Evolutionary conservation across 2,888 invertebrate genomes (phyloP).

Genomic region (Xanthia togata): DNA sequence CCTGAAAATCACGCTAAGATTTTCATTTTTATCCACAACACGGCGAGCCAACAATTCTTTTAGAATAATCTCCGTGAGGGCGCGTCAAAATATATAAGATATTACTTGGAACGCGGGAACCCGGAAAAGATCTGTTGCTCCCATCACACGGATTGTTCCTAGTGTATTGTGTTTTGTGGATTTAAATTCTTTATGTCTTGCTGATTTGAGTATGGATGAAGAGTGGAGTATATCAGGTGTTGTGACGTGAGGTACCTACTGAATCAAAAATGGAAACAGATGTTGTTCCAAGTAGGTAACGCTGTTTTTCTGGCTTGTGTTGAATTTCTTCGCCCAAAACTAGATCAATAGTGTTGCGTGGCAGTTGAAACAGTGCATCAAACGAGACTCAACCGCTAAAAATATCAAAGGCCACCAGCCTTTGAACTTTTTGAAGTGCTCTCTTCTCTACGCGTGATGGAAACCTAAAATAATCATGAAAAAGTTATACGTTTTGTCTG

Average conservation of each 20-base stretch:
- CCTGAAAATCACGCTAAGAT: conserved; percentile 62
- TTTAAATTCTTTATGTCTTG: conserved; percentile 63
- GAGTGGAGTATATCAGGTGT: conserved; percentile 33
- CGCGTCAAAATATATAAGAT: conserved; percentile 72
- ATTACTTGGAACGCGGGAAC: conserved; percentile 64
- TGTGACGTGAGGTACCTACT: conserved; percentile 5
- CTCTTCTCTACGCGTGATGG: not conserved
- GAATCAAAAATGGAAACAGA: conserved; percentile 10
- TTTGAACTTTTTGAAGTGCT: not conserved
- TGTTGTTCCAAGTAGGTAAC: not conserved
- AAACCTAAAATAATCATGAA: conserved; percentile 1
- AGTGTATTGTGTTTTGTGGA: conserved; percentile 66
- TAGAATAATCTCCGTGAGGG: conserved; percentile 70
- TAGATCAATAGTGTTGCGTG: not conserved
- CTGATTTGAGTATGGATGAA: conserved; percentile 54
- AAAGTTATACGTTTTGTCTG: not conserved
- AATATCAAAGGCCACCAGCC: not conserved
- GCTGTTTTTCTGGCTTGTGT: not conserved
- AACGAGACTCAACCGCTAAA: not conserved
- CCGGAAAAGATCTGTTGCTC: conserved; percentile 70
- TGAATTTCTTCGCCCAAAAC: not conserved
- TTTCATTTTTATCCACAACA: conserved; percentile 65
- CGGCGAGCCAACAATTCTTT: conserved; percentile 64
- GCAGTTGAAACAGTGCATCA: not conserved
- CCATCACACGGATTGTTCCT: conserved; percentile 72